Base-by-base conservation (phyloP, 1,140 invertebrate species). In the Euschistus heros region DNA sequence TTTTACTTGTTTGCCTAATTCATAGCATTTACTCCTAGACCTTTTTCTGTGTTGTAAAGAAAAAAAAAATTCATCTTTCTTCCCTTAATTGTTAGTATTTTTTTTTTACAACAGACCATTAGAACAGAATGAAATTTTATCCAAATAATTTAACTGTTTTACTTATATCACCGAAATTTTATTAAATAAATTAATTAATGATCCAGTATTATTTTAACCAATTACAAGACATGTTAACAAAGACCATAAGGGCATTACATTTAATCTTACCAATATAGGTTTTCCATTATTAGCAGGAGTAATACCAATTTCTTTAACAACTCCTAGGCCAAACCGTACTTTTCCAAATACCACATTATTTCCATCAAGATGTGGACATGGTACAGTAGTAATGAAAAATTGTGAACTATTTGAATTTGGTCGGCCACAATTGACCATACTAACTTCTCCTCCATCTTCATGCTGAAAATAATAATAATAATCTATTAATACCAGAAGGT, bases 361-460 rank as follows among this genome's bases (percentile, higher is more conserved):
- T 14, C 86, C 86, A 76, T 98, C 89, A 26, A 97, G 77, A 71
- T 97, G 94, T 27, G 84, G 79, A 70, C 90, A 91, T 6, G 87
- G 82, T 0, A 84, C 87, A 15, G 87, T 83, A 3, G 92, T 94
- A 22, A 98, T 91, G 71, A 96, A 94, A 78, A 98, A 98, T 76
- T 98, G 94, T 8, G 91, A 95, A 63, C 87, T 91, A 73, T 97
- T 97, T 47, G 88, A 89, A 74, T 97, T 82, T 2, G 85, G 85
- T 17, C 74, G 74, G 6, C 93, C 93, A 70, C 84, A 81, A 76
- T 97, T 97, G 0, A 90, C 91, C 91, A 96, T 95, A 68, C 91
- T 92, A 2, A 97, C 75, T 5, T 88, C 80, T 64, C 89, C 89
- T 44, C 75, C 76, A 15, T 64, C 44, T 37, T 82, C 78, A 74